These are phyloP conservation scores for Heliconius nattereri DNA, from an alignment of 1,140 invertebrate genomes.

Conservation along the genomic window DNA sequence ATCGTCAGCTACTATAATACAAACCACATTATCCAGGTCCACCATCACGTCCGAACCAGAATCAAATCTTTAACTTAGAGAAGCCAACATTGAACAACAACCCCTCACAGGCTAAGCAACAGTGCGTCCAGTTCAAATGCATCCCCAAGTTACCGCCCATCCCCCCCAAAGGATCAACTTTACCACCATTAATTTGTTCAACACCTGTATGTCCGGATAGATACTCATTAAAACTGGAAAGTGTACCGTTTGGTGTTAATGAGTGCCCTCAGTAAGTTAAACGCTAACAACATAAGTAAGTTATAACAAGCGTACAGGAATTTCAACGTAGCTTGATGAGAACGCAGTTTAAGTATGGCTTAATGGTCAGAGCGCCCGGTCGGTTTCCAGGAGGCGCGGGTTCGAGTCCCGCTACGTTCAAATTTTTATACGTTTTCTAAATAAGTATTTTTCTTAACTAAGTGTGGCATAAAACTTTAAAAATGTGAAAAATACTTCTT, in stretches of 20 bases:
- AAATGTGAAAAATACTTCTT: too few species aligned
- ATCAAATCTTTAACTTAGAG: constrained; percentile 59
- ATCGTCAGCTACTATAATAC: background rate
- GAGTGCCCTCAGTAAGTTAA: constrained; percentile 77
- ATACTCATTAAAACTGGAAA: constrained; percentile 78
- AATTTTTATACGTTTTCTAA: constrained; percentile 20
- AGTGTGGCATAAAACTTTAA: too few species aligned
- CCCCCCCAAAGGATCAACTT: constrained; percentile 45
- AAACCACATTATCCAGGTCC: constrained; percentile 40
- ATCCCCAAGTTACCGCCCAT: constrained; percentile 69
- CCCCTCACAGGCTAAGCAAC: constrained; percentile 42
- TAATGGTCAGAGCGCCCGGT: too few species aligned
- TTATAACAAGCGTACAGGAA: too few species aligned
- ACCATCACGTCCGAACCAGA: constrained; percentile 49
- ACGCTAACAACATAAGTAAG: too few species aligned
- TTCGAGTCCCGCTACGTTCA: too few species aligned
- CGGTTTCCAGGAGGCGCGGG: too few species aligned
- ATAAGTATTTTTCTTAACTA: too few species aligned
- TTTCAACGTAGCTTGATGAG: too few species aligned
- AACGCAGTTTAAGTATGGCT: too few species aligned
- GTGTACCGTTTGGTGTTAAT: constrained; percentile 57
- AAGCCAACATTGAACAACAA: constrained; percentile 46
- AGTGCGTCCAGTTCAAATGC: constrained; percentile 82
- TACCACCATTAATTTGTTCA: constrained; percentile 73
- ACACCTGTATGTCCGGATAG: constrained; percentile 82